Evolutionary conservation across 2,888 invertebrate species (phyloP).

Genomic region (Heliconius aoede): DNA sequence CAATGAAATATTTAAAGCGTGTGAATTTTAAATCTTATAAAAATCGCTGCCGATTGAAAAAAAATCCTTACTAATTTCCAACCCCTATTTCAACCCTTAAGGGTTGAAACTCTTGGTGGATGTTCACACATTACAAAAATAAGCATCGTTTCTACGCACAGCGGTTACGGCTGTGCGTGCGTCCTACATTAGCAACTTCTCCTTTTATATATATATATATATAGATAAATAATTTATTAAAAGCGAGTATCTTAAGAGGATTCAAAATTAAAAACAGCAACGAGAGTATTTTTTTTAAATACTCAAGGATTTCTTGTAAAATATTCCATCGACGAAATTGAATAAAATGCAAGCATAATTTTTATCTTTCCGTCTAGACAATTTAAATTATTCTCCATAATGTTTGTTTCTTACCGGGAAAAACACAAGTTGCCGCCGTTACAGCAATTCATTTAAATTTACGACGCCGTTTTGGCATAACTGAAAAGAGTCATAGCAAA

Average conservation of each 20-base stretch:
- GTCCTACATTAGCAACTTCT: no score
- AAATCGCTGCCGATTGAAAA: no score
- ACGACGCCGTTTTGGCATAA: not conserved
- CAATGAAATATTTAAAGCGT: no score
- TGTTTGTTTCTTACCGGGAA: conserved; percentile 37
- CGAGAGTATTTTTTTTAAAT: conserved; percentile 20
- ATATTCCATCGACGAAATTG: conserved; percentile 35
- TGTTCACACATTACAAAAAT: no score
- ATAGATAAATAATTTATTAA: no score
- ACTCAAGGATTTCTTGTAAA: conserved; percentile 31
- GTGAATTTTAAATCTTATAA: no score
- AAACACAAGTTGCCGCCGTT: conserved; percentile 57
- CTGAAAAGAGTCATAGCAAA: not conserved
- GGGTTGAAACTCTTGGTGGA: no score
- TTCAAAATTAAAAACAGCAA: conserved; percentile 25
- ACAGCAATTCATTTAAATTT: conserved; percentile 47
- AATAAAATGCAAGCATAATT: conserved; percentile 43
- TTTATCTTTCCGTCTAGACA: conserved; percentile 43
- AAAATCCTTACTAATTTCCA: no score
- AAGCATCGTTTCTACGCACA: no score
- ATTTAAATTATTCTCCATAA: conserved; percentile 41
- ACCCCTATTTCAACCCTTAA: no score
- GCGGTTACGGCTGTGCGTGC: no score
- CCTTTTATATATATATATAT: no score
- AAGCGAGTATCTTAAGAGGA: not conserved